Percentiles rank a stretch among this genome's conserved stretches.
Evolutionary conservation across 2,888 invertebrate species (phyloP).

Genomic region (Pristionchus entomophagus): DNA sequence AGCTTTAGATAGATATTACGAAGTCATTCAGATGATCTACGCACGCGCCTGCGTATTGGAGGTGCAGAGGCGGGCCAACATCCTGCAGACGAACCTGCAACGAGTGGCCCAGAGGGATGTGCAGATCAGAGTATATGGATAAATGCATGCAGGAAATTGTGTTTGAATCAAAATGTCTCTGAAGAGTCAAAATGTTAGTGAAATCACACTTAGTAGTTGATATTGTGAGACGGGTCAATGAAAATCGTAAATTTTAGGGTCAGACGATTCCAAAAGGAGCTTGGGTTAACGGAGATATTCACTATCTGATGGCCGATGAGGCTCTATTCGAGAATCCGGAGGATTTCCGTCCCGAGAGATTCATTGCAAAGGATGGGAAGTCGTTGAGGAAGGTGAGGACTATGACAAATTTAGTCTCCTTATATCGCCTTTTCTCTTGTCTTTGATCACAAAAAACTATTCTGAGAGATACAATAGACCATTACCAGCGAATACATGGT

Average conservation of each 20-base stretch:
- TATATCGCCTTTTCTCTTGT: too few relatives aligned
- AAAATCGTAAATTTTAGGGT: not conserved
- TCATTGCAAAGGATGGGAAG: slow-evolving; percentile 37
- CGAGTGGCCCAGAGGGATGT: not conserved
- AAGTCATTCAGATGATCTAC: not conserved
- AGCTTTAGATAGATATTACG: too few relatives aligned
- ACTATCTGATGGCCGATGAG: slow-evolving; percentile 33
- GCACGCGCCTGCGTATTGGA: not conserved
- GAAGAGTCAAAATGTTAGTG: too few relatives aligned
- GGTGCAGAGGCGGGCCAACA: not conserved
- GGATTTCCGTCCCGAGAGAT: slow-evolving; percentile 27
- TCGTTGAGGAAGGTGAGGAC: slow-evolving; percentile 16
- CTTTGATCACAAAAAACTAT: too few relatives aligned
- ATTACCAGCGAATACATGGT: too few relatives aligned
- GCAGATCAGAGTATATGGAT: not conserved
- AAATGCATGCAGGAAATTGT: not conserved
- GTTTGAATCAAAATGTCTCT: too few relatives aligned
- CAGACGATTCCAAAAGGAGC: not conserved
- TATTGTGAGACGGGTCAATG: not conserved
- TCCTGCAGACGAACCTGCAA: not conserved
- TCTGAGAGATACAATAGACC: too few relatives aligned
- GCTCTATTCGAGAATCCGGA: slow-evolving; percentile 1
- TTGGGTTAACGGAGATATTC: slow-evolving; percentile 35
- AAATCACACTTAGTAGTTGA: too few relatives aligned
- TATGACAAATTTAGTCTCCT: too few relatives aligned